Evolutionary conservation across 2,888 invertebrate genomes (phyloP), one percentile per base, ranked within the genome.

Genomic region (Spisula subtruncata): DNA sequence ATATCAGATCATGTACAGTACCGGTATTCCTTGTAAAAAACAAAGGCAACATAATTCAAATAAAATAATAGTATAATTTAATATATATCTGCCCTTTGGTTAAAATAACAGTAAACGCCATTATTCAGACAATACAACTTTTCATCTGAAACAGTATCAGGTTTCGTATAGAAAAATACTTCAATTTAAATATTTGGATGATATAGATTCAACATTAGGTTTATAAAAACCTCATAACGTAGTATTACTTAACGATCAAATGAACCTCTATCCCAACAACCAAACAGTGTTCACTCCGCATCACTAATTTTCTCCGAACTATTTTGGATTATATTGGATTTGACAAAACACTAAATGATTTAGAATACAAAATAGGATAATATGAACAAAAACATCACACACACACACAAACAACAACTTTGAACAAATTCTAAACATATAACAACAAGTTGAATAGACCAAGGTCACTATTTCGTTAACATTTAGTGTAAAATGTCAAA

Each of bases 41-140:
- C 16, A 75, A 32, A 35, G 75, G 75, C 25, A 35, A 35, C n/a
- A 35, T 75, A 35, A 35, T 14, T 32, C 18, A 75, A 35, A 35
- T 75, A 35, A 75, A 75, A 75, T 75, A 32, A 35, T 25, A 75
- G 25, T 16, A 75, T 25, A 66, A 66, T 66, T 25, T 25, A 66
- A 75, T 75, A 35, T 75, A 75, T 75, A 75, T 75, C 75, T 75
- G 75, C 32, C 75, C 75, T 75, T 75, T 75, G 10, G 10, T 29
- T 75, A 32, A 75, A 32, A 75, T 35, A 75, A 35, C 32, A 75
- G 16, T 32, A 75, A 75, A 75, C 16, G 25, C 60, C 25, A 25
- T 32, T 75, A 35, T 18, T 35, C 18, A 6, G 35, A 32, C 32
- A 75, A 32, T 66, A 25, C n/a, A 75, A 35, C 32, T 25, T 4